A percentile compares a stretch with the other conserved stretches of the same genome.
These are phyloP conservation scores for Teleogryllus oceanicus DNA, from an alignment of 2,888 invertebrate genomes.

Conservation along the genomic window DNA sequence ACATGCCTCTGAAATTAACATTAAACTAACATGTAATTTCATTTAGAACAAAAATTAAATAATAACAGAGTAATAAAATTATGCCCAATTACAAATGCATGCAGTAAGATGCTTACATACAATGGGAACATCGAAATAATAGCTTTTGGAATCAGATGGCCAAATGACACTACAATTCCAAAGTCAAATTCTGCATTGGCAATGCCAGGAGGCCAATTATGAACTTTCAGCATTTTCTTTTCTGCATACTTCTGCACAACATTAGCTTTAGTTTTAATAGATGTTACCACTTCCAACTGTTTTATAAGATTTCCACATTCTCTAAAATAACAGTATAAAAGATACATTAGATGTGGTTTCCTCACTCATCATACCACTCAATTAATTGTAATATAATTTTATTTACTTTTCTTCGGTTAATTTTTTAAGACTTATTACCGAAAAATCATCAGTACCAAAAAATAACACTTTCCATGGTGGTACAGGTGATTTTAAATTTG, in stretches of 20 bases:
- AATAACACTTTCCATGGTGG: conserved; percentile 67
- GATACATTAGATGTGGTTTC: background rate
- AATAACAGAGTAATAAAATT: background rate
- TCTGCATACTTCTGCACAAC: conserved; percentile 66
- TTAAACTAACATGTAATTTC: conserved; percentile 24
- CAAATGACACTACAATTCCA: conserved; percentile 91
- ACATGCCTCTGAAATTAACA: conserved; percentile 67
- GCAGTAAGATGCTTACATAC: conserved; percentile 56
- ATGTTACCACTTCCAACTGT: conserved; percentile 68
- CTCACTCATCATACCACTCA: background rate
- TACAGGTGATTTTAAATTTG: background rate
- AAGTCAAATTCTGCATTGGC: conserved; percentile 64
- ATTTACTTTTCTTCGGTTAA: conserved; percentile 66
- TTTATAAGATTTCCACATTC: conserved; percentile 53
- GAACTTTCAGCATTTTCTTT: conserved; percentile 56
- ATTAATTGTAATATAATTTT: conserved; percentile 20
- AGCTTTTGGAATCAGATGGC: conserved; percentile 76
- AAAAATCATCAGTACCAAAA: conserved; percentile 83
- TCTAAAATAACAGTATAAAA: conserved; percentile 46
- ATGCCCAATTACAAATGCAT: background rate
- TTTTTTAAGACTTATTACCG: conserved; percentile 67
- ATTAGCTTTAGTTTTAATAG: conserved; percentile 58
- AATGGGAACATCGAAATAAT: conserved; percentile 74
- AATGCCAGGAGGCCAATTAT: conserved; percentile 63
- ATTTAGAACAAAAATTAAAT: background rate